Conservation (phyloP, 2,888 invertebrate genomes). For the Phorcus lineatus region DNA sequence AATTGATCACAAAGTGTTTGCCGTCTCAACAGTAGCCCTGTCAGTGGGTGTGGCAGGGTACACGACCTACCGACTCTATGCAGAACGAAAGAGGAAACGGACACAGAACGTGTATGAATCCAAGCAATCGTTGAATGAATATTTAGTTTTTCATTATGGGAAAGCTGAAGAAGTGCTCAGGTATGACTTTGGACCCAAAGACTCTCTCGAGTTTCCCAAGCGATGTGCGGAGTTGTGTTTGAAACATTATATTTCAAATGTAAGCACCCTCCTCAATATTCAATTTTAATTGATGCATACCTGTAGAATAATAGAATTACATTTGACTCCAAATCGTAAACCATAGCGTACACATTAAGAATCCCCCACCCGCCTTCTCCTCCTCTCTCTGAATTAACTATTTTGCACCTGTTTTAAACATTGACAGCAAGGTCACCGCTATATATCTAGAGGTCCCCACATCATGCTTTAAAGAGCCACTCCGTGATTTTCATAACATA, state of each 20-base stretch:
- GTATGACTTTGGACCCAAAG: conserved; percentile 68
- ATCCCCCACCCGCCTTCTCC: no score
- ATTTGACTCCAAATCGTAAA: no score
- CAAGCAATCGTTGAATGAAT: conserved; percentile 66
- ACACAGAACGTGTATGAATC: conserved; percentile 69
- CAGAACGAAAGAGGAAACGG: conserved; percentile 35
- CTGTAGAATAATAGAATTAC: no score
- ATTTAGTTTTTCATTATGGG: conserved; percentile 72
- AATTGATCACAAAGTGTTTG: conserved; percentile 59
- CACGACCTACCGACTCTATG: conserved; percentile 52
- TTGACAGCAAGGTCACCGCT: no score
- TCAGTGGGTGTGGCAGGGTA: conserved; percentile 59
- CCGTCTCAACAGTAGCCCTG: conserved; percentile 51
- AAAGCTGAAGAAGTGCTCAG: conserved; percentile 58
- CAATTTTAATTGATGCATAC: no score
- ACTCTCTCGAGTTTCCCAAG: conserved; percentile 69
- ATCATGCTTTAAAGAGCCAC: no score
- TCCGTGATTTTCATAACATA: no score
- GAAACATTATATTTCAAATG: conserved; percentile 58
- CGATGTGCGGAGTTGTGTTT: conserved; percentile 71
- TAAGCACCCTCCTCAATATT: conserved; percentile 24
- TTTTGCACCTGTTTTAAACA: no score
- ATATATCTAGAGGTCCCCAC: no score
- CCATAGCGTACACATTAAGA: no score
- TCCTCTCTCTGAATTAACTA: no score